A percentile compares a stretch with the other conserved stretches of the same genome.
Conservation (phyloP, 2,113 vertebrate species). For the Tetraodon nigroviridis region DNA sequence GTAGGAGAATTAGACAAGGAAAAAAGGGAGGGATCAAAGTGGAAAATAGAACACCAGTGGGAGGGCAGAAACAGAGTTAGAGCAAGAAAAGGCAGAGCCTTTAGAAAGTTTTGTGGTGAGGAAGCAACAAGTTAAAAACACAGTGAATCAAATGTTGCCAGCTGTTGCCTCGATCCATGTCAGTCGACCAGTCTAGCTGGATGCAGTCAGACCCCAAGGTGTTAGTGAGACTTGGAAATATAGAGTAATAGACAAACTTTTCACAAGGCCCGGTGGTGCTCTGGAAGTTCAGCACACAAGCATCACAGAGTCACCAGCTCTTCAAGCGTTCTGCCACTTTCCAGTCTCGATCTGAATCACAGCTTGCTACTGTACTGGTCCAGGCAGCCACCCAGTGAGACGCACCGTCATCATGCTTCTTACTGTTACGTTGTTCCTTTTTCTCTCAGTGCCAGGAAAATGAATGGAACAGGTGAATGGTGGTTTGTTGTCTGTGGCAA, state of each 20-base stretch:
- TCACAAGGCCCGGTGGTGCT: not conserved
- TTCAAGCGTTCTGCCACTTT: not conserved
- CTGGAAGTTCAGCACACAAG: not conserved
- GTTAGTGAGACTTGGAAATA: not conserved
- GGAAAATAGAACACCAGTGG: not conserved
- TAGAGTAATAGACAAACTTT: not conserved
- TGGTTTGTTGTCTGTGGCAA: not conserved
- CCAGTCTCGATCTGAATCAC: not conserved
- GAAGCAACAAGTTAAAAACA: not conserved
- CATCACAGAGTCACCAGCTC: not conserved
- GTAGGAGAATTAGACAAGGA: not conserved
- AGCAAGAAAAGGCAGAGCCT: not conserved
- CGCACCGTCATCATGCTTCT: not conserved
- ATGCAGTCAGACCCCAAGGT: not conserved
- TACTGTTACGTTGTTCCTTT: not conserved
- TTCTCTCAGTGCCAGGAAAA: not conserved
- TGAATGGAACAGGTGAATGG: not conserved
- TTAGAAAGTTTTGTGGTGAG: not conserved
- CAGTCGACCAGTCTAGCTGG: not conserved
- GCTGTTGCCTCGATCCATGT: not conserved
- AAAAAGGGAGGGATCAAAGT: not conserved
- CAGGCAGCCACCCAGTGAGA: not conserved
- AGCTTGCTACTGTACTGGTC: not conserved
- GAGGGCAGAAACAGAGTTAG: not conserved
- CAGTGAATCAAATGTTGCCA: not conserved